phyloP scores from a whole-genome alignment of 1,140 invertebrate species.

The Dryas iulia region DNA sequence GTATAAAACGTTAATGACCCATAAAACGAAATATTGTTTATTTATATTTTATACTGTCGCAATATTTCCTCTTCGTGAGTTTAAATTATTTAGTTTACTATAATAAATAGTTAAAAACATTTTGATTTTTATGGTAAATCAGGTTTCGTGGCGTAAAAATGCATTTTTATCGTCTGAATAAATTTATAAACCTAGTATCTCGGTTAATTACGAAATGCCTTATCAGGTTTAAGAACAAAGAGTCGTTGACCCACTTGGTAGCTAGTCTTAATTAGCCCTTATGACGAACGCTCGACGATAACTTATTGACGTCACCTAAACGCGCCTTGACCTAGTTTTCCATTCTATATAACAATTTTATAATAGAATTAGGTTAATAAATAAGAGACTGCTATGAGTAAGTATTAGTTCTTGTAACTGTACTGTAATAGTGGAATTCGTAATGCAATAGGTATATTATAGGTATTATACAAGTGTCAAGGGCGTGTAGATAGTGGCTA shows the following conservation, averaged over 20 bases:
- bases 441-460: slow-evolving; percentile 13
- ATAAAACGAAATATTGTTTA: slow-evolving; percentile 45
- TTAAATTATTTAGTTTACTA: background rate
- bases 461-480: slow-evolving; percentile 25
- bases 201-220: slow-evolving; percentile 42
- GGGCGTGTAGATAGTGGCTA: slow-evolving; percentile 23
- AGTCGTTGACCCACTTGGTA: slow-evolving; percentile 69
- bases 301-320: slow-evolving; percentile 49
- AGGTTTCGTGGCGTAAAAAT: background rate
- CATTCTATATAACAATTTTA: slow-evolving; percentile 37
- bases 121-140: too few species aligned
- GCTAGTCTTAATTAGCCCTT: slow-evolving; percentile 62
- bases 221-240: slow-evolving; percentile 59
- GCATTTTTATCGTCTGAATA: background rate
- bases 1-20: slow-evolving; percentile 66
- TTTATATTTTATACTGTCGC: slow-evolving; percentile 25
- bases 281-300: slow-evolving; percentile 51
- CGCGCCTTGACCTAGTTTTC: slow-evolving; percentile 59
- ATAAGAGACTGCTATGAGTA: slow-evolving; percentile 34
- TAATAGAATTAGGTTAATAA: slow-evolving; percentile 54
- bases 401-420: slow-evolving; percentile 21
- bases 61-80: slow-evolving; percentile 21
- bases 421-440: slow-evolving; percentile 22
- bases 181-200: slow-evolving; percentile 13
- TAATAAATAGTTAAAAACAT: background rate